Percentiles rank a stretch among this genome's conserved stretches.
These are phyloP conservation scores for Melipona quadrifasciata DNA, from an alignment of 1,140 invertebrate species.

Conservation along the genomic window DNA sequence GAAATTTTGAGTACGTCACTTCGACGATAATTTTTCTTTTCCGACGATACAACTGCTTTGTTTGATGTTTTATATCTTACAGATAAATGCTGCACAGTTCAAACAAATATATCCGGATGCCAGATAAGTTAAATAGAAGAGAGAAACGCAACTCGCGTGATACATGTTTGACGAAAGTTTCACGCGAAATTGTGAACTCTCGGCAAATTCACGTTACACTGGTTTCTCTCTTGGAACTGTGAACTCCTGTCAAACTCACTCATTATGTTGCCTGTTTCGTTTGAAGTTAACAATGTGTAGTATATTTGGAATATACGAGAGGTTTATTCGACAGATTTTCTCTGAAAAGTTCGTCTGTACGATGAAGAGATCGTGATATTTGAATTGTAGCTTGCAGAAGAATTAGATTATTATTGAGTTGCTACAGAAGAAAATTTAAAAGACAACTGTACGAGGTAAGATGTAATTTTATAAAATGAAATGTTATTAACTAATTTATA, in stretches of 20 bases:
- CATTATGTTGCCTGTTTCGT: not conserved
- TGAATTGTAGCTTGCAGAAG: not conserved
- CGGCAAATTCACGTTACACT: not conserved
- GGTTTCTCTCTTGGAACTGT: not conserved
- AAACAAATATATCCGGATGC: not conserved
- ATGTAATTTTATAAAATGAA: too few species aligned
- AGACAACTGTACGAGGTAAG: too few species aligned
- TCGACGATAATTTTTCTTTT: not conserved
- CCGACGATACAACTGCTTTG: not conserved
- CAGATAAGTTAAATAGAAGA: not conserved
- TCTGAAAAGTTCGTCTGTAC: too few species aligned
- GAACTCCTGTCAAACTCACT: not conserved
- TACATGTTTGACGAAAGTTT: not conserved
- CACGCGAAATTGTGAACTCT: not conserved
- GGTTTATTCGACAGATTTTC: not conserved
- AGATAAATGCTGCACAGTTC: not conserved
- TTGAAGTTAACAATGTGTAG: not conserved
- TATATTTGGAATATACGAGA: not conserved
- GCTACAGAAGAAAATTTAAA: too few species aligned
- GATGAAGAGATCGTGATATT: too few species aligned
- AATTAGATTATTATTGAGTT: not conserved
- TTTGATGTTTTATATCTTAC: not conserved
- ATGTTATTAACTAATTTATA: too few species aligned
- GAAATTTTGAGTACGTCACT: not conserved
- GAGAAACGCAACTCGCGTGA: not conserved